Conservation (phyloP, 1,140 invertebrate species). For the Venturia canescens region DNA sequence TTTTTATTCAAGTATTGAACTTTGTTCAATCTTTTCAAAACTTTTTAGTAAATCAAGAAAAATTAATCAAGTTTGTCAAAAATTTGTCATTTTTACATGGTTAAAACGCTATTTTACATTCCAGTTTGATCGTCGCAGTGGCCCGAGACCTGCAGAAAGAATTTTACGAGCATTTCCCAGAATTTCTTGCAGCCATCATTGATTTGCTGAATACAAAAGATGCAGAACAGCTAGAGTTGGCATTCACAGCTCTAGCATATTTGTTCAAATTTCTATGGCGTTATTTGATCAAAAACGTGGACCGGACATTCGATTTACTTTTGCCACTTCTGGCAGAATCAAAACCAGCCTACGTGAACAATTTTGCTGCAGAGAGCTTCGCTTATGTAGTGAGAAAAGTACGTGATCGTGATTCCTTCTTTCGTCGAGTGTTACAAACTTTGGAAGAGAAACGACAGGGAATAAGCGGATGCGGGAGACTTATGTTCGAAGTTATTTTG, state of each 20-base stretch:
- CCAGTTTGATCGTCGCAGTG: constrained; percentile 88
- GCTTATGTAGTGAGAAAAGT: constrained; percentile 94
- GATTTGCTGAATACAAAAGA: constrained; percentile 87
- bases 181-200: constrained; percentile 84
- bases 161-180: constrained; percentile 89
- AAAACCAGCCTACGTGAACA: constrained; percentile 88
- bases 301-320: constrained; percentile 84
- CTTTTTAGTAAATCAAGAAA: background rate
- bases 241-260: constrained; percentile 90
- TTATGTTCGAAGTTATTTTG: constrained; percentile 91
- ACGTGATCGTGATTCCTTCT: constrained; percentile 86
- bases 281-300: constrained; percentile 88
- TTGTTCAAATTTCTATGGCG: constrained; percentile 93
- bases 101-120: constrained; percentile 65
- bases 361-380: constrained; percentile 96
- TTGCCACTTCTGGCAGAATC: constrained; percentile 85
- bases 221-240: constrained; percentile 88
- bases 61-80: background rate
- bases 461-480: constrained; percentile 85
- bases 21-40: too few species aligned
- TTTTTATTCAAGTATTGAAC: too few species aligned
- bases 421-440: constrained; percentile 83
- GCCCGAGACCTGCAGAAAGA: constrained; percentile 91
- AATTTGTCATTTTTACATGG: too few species aligned
- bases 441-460: constrained; percentile 82